Evolutionary conservation across 2,797 vertebrate species (phyloP).

Genomic region (Myotis planiceps): DNA sequence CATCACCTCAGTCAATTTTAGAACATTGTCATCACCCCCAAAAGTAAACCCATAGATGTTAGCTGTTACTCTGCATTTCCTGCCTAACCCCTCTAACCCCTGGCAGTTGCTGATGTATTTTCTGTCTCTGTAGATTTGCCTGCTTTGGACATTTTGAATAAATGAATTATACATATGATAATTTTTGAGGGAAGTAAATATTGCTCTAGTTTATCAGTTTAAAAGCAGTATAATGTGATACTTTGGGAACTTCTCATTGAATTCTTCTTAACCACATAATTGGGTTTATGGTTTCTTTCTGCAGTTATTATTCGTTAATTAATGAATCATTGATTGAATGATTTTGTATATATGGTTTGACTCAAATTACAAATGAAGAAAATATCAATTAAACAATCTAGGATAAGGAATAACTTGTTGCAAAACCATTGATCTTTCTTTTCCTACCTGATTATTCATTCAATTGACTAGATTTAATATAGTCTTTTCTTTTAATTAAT

Average conservation of each 20-base stretch:
- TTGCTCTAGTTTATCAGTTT: neutral
- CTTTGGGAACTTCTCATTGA: constrained; percentile 40
- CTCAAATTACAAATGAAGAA: constrained; percentile 5
- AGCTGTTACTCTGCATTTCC: neutral
- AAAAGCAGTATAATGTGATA: neutral
- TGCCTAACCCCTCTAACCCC: neutral
- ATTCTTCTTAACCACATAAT: neutral
- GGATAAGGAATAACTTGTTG: neutral
- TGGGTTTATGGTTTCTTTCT: neutral
- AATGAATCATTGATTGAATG: neutral
- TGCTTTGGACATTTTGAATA: neutral
- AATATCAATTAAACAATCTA: neutral
- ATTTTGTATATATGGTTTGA: neutral
- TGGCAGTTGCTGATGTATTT: neutral
- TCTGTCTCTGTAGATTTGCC: neutral
- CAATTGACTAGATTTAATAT: neutral
- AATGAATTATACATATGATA: neutral
- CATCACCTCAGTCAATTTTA: neutral
- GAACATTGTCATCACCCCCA: neutral
- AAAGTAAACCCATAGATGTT: neutral
- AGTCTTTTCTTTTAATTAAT: neutral
- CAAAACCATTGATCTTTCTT: neutral
- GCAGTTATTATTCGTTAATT: neutral
- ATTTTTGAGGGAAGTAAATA: constrained; percentile 5
- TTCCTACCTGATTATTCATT: constrained; percentile 9